Evolutionary conservation across 2,888 invertebrate genomes (phyloP).

Genomic region (Flexamia atlantica): DNA sequence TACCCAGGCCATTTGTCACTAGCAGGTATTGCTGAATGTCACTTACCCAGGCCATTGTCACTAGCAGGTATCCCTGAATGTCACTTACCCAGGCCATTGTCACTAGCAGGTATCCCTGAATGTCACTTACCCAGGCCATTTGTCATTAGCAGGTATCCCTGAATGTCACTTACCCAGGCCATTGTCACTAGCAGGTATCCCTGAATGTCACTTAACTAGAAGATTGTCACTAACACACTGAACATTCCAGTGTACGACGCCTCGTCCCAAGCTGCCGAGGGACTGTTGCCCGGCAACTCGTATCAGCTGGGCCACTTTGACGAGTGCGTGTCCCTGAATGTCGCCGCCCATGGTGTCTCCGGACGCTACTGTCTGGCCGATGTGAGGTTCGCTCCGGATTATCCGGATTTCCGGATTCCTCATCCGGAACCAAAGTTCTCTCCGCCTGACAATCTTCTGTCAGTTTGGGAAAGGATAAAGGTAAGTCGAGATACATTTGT

Average conservation of each 20-base stretch:
- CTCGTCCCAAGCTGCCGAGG: constrained; percentile 65
- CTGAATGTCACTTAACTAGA: too few species aligned
- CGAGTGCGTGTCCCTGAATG: constrained; percentile 65
- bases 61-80: too few species aligned
- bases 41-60: too few species aligned
- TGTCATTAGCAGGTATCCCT: too few species aligned
- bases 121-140: too few species aligned
- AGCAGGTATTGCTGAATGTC: too few species aligned
- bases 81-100: too few species aligned
- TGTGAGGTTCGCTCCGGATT: constrained; percentile 66
- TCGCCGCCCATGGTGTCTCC: constrained; percentile 44
- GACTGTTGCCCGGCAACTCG: constrained; percentile 65
- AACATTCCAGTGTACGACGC: constrained; percentile 67
- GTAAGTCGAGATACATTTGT: constrained; percentile 5
- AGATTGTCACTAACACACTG: constrained; percentile 69
- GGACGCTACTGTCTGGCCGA: constrained; percentile 69
- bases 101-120: too few species aligned
- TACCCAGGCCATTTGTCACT: too few species aligned
- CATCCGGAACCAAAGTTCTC: constrained; percentile 50
- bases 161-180: too few species aligned
- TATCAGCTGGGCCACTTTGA: constrained; percentile 68
- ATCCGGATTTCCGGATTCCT: constrained; percentile 26
- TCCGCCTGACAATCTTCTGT: constrained; percentile 35
- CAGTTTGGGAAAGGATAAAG: constrained; percentile 60
- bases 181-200: too few species aligned